Percentiles rank a stretch among this genome's conserved stretches.
Conservation (phyloP, 2,113 vertebrate genomes). For the Amblyopsis rosae region DNA sequence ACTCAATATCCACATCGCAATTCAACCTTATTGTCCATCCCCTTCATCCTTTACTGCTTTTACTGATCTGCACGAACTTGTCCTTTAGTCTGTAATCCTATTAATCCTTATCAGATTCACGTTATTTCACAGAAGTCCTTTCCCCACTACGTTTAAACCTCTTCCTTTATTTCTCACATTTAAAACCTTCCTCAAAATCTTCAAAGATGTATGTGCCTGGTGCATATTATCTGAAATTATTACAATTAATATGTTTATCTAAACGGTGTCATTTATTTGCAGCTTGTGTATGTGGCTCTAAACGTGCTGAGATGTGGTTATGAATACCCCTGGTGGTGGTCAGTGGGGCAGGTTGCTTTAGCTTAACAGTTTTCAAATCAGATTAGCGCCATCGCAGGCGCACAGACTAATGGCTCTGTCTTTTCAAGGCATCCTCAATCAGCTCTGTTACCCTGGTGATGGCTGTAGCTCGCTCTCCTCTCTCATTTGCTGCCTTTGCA, state of each 20-base stretch:
- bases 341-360: conserved; percentile 60
- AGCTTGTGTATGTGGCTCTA: not conserved
- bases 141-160: conserved; percentile 1
- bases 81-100: conserved; percentile 51
- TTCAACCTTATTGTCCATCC: conserved; percentile 61
- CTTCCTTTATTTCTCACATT: conserved; percentile 23
- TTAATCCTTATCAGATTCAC: conserved; percentile 24
- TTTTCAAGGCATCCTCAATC: conserved; percentile 74
- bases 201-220: not conserved
- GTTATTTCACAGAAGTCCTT: conserved; percentile 21
- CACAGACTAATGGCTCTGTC: conserved; percentile 66
- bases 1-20: conserved; percentile 55
- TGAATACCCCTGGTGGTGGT: conserved; percentile 48
- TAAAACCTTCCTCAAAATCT: conserved; percentile 4
- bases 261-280: conserved; percentile 4
- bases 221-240: conserved; percentile 4
- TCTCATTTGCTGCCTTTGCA: conserved; percentile 67
- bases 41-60: conserved; percentile 59
- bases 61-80: conserved; percentile 56
- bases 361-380: conserved; percentile 71
- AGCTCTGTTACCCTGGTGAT: conserved; percentile 75
- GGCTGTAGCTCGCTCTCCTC: conserved; percentile 69
- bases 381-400: conserved; percentile 66
- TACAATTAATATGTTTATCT: conserved; percentile 18
- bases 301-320: conserved; percentile 25